These are phyloP conservation scores for Lacerta viridis DNA, from an alignment of 2,797 vertebrate species.

Conservation along the genomic window DNA sequence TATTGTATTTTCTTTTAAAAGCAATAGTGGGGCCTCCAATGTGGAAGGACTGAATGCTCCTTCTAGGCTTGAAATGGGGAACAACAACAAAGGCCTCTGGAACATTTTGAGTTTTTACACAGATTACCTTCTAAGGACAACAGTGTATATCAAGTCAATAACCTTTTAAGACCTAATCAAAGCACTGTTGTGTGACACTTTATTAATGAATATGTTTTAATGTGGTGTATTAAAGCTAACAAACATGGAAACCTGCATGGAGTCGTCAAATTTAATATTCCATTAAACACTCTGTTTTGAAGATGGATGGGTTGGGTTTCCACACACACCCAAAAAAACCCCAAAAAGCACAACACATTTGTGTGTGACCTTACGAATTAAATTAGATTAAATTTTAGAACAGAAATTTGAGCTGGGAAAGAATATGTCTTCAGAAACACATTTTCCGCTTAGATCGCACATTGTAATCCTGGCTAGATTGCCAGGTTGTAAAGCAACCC, in stretches of 20 bases:
- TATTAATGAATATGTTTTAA: slow-evolving; percentile 83
- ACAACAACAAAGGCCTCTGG: slow-evolving; percentile 56
- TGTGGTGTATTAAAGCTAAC: slow-evolving; percentile 81
- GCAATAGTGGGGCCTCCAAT: neutral
- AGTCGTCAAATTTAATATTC: slow-evolving; percentile 84
- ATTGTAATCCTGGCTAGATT: slow-evolving; percentile 72
- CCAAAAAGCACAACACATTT: too few relatives aligned
- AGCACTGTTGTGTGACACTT: slow-evolving; percentile 80
- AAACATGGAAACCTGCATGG: slow-evolving; percentile 78
- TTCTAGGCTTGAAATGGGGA: slow-evolving; percentile 53
- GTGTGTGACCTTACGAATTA: slow-evolving; percentile 59
- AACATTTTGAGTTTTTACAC: slow-evolving; percentile 71
- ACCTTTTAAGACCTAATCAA: slow-evolving; percentile 82
- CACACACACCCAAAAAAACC: slow-evolving; percentile 51
- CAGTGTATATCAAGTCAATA: slow-evolving; percentile 77
- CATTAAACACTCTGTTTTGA: slow-evolving; percentile 76
- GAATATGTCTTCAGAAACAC: slow-evolving; percentile 67
- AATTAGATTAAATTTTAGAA: slow-evolving; percentile 63
- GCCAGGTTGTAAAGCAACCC: slow-evolving; percentile 74
- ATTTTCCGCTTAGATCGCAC: slow-evolving; percentile 71
- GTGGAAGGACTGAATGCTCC: slow-evolving; percentile 19
- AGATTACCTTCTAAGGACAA: slow-evolving; percentile 63
- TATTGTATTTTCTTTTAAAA: neutral
- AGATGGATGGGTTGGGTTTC: slow-evolving; percentile 65
- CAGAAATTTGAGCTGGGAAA: slow-evolving; percentile 66